A percentile compares a stretch with the other conserved stretches of the same genome.
These are phyloP conservation scores for Parnassius glacialis DNA, from an alignment of 2,888 invertebrate genomes.

Conservation along the genomic window DNA sequence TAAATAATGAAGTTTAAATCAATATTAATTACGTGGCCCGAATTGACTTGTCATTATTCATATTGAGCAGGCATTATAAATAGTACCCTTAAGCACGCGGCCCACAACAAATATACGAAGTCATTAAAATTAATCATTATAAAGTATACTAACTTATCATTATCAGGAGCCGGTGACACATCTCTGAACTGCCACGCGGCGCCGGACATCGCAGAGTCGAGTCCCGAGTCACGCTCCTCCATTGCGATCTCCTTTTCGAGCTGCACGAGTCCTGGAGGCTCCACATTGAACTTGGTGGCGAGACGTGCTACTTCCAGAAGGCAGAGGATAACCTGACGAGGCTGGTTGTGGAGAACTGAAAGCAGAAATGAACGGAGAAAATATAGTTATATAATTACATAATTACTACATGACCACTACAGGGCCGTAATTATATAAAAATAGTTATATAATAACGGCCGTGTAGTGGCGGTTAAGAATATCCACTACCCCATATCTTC, in stretches of 20 bases:
- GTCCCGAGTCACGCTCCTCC: slow-evolving; percentile 85
- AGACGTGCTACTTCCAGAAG: slow-evolving; percentile 91
- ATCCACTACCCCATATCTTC: too few species aligned
- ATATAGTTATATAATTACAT: too few species aligned
- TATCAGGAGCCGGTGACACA: slow-evolving; percentile 48
- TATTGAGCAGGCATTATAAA: too few species aligned
- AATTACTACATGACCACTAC: too few species aligned
- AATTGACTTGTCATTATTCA: too few species aligned
- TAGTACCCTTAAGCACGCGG: too few species aligned
- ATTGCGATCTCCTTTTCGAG: slow-evolving; percentile 93
- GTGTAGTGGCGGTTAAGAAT: too few species aligned
- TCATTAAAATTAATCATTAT: background rate
- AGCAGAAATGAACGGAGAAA: slow-evolving; percentile 6
- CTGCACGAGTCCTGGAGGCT: slow-evolving; percentile 90
- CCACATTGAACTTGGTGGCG: slow-evolving; percentile 88
- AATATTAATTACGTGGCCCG: too few species aligned
- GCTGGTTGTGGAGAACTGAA: slow-evolving; percentile 89
- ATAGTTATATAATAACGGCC: too few species aligned
- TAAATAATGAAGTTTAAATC: too few species aligned
- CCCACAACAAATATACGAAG: too few species aligned
- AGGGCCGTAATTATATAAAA: too few species aligned
- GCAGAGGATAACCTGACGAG: slow-evolving; percentile 91
- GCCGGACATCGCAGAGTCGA: slow-evolving; percentile 82
- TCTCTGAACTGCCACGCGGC: slow-evolving; percentile 87
- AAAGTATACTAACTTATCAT: slow-evolving; percentile 41